These are phyloP conservation scores for Apodemus sylvaticus DNA, from an alignment of 2,113 vertebrate genomes.

Conservation along the genomic window DNA sequence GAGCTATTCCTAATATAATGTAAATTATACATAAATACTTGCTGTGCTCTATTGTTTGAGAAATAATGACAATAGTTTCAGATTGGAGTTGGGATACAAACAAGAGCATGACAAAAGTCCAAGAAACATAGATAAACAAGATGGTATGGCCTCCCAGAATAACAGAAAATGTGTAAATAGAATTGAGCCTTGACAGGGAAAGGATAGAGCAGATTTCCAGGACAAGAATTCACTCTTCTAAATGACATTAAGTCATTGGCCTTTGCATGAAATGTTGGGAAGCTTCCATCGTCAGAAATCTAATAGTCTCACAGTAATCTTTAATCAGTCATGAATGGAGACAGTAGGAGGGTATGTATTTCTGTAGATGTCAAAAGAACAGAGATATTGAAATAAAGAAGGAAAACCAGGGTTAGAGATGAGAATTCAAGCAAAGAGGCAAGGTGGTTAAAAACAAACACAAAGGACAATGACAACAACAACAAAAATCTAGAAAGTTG, in stretches of 20 bases:
- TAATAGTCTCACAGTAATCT: neutral
- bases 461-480: neutral
- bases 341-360: neutral
- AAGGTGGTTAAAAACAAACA: neutral
- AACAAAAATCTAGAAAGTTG: neutral
- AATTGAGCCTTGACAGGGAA: neutral
- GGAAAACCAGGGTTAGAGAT: neutral
- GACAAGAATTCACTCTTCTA: neutral
- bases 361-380: neutral
- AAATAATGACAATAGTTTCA: neutral
- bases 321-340: neutral
- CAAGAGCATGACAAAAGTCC: neutral
- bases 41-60: neutral
- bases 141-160: neutral
- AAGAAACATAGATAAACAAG: neutral
- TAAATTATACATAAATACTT: too few relatives aligned
- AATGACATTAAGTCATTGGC: neutral
- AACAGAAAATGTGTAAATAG: neutral
- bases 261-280: neutral
- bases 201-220: neutral
- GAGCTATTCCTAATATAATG: neutral
- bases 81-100: neutral
- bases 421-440: neutral
- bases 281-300: neutral
- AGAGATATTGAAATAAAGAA: neutral